phyloP scores from a whole-genome alignment of 2,888 invertebrate genomes.

The Agrilus cyanescens region DNA sequence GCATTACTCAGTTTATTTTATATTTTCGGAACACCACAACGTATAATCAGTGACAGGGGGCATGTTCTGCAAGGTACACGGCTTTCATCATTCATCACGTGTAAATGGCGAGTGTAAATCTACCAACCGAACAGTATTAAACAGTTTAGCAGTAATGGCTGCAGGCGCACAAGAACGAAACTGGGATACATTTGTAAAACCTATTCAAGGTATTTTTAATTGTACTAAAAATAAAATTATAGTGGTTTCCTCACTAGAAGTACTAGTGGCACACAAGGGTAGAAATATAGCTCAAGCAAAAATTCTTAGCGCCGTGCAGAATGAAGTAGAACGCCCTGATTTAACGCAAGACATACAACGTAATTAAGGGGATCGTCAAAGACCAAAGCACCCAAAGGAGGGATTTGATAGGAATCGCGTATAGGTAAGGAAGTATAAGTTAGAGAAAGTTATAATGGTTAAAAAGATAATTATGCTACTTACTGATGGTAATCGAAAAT shows the following conservation, averaged over 20 bases:
- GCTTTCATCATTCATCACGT: too few species aligned
- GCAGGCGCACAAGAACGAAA: conserved; percentile 9
- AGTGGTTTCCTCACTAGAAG: conserved; percentile 13
- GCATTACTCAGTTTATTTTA: too few species aligned
- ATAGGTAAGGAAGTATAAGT: conserved; percentile 1
- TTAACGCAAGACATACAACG: conserved; percentile 1
- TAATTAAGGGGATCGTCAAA: conserved; percentile 6
- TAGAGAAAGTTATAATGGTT: conserved; percentile 7
- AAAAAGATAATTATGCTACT: background rate
- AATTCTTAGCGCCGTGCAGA: conserved; percentile 3
- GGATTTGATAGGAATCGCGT: conserved; percentile 6
- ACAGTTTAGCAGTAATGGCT: conserved; percentile 12
- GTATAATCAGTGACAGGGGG: background rate
- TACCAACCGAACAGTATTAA: conserved; percentile 15
- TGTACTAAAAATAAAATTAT: conserved; percentile 12
- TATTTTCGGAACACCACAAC: too few species aligned
- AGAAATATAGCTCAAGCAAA: conserved; percentile 7
- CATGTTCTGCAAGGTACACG: conserved; percentile 17
- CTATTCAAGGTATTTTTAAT: conserved; percentile 19
- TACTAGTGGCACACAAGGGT: conserved; percentile 13
- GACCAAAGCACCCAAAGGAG: conserved; percentile 12
- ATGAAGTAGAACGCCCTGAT: background rate
- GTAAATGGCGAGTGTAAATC: conserved; percentile 5
- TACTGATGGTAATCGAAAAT: conserved; percentile 3
- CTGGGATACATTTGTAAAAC: conserved; percentile 20